Evolutionary conservation across 2,797 vertebrate species (phyloP), one percentile per base, ranked within the genome.

Genomic region (Adelosebastes latens): DNA sequence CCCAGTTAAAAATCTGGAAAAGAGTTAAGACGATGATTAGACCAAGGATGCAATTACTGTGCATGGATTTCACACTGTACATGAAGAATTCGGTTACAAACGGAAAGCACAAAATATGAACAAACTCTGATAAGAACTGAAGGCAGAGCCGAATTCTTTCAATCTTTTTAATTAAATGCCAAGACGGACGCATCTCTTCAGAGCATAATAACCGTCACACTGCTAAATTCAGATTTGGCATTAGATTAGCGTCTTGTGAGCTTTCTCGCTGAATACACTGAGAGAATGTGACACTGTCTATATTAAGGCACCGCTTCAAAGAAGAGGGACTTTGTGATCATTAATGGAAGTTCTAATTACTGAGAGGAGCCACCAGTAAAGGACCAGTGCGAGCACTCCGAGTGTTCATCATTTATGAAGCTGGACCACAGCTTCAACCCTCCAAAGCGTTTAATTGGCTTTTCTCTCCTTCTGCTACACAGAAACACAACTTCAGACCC

Each of bases 261-360:
- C 59, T 90, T 92, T 93, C 90, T 92, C 88, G 84, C 75, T 73
- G 56, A 91, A 83, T 81, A 89, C 66, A 85, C 89, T 91, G 79
- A 90, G 82, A 94, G 92, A 95, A 94, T 92, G 92, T 86, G 92
- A 94, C 92, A 88, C 87, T 82, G 89, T 89, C 87, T 88, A 86
- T 90, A 94, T 94, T 93, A 93, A 89, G 82, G 85, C 80, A 82
- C 67, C 65, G 89, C 93, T 93, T 95, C 89, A 93, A 95, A 94
- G 91, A 81, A 72, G 60, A 85, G 81, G 60, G 82, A 94, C 91
- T 95, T 90, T 90, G 89, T 90, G 93, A 94, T 94, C 88, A 90
- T 95, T 94, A 94, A 93, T 87, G 88, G 78, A 93, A 78, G 77
- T 93, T 89, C 89, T 94, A 94, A 95, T 95, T 95, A 94, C 91